Evolutionary conservation across 2,888 invertebrate genomes (phyloP).

Genomic region (Parnassius smintheus): DNA sequence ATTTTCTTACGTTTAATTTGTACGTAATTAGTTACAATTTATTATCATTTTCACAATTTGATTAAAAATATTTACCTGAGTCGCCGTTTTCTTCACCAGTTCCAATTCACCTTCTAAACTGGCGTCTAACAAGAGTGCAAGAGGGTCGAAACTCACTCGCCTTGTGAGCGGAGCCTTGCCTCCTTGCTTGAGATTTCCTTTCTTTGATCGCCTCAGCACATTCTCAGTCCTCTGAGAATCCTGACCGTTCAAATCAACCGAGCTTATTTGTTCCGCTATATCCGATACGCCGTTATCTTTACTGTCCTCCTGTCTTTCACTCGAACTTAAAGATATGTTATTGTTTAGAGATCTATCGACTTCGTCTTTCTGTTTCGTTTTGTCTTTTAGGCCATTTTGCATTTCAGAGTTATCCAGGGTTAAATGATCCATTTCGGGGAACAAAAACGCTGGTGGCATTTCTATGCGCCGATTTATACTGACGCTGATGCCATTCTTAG

Average conservation of each 20-base stretch:
- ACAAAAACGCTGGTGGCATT: constrained; percentile 91
- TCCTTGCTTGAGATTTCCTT: constrained; percentile 89
- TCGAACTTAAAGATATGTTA: constrained; percentile 49
- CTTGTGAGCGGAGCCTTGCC: constrained; percentile 88
- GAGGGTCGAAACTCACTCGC: constrained; percentile 97
- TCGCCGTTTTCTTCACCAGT: constrained; percentile 96
- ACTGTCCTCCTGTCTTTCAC: constrained; percentile 67
- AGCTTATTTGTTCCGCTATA: constrained; percentile 75
- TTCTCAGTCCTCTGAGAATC: constrained; percentile 81
- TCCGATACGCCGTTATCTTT: constrained; percentile 66
- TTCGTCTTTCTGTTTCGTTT: constrained; percentile 63
- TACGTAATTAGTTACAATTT: too few species aligned
- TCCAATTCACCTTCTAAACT: constrained; percentile 99
- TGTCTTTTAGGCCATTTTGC: constrained; percentile 61
- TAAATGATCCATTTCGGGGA: constrained; percentile 87
- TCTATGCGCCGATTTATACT: constrained; percentile 88
- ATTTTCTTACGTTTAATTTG: too few species aligned
- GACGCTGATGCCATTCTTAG: constrained; percentile 83
- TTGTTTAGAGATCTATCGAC: constrained; percentile 65
- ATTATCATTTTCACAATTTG: too few species aligned
- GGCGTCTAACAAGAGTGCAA: constrained; percentile 97
- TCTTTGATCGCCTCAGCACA: constrained; percentile 84
- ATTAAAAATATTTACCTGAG: constrained; percentile 82
- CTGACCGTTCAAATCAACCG: constrained; percentile 75
- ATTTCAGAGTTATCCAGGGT: constrained; percentile 69